These are phyloP conservation scores for Myopa tessellatipennis DNA, from an alignment of 2,888 invertebrate species.

Conservation along the genomic window DNA sequence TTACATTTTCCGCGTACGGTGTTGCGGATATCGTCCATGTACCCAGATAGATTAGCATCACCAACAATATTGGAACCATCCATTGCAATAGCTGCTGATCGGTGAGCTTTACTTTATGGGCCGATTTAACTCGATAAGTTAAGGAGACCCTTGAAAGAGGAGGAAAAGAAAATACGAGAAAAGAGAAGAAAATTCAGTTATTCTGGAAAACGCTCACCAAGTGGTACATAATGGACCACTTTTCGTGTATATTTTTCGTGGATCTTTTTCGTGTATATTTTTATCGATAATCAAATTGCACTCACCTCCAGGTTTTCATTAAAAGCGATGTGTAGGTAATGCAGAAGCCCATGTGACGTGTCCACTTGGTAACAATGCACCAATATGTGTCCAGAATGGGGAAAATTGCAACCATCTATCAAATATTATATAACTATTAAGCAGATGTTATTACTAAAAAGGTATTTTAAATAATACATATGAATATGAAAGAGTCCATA, in stretches of 20 bases:
- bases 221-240: too few relatives aligned
- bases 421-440: neutral
- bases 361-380: conserved; percentile 93
- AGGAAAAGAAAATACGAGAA: neutral
- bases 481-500: too few relatives aligned
- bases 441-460: neutral
- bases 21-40: conserved; percentile 93
- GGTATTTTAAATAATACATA: too few relatives aligned
- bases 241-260: neutral
- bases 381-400: conserved; percentile 85
- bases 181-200: neutral
- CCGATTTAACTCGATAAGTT: conserved; percentile 92
- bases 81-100: conserved; percentile 92
- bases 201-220: neutral
- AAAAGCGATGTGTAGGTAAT: conserved; percentile 91
- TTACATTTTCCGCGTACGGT: conserved; percentile 81
- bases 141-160: conserved; percentile 78
- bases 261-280: neutral
- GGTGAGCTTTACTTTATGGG: conserved; percentile 91
- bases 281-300: conserved; percentile 4
- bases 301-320: conserved; percentile 94
- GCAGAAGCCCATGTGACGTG: conserved; percentile 91
- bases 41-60: conserved; percentile 88
- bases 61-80: conserved; percentile 91
- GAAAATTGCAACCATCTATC: conserved; percentile 91